These are phyloP conservation scores for Synanthedon tipuliformis DNA, from an alignment of 2,888 invertebrate species.

Conservation along the genomic window DNA sequence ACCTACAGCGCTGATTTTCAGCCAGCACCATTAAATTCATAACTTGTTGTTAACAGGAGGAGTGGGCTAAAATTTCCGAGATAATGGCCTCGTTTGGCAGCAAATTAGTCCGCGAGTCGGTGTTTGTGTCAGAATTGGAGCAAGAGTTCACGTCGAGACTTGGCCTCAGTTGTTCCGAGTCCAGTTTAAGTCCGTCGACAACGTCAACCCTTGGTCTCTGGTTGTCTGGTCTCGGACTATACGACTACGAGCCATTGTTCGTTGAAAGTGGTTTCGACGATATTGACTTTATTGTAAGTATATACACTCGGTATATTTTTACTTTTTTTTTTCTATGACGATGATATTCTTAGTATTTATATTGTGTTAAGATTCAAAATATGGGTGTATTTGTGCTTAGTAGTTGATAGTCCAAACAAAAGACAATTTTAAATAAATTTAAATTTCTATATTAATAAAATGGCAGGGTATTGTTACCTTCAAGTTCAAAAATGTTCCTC, in stretches of 20 bases:
- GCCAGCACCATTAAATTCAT: not conserved
- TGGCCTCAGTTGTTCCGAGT: constrained; percentile 71
- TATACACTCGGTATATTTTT: constrained; percentile 13
- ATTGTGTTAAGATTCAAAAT: too few relatives aligned
- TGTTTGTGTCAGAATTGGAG: constrained; percentile 82
- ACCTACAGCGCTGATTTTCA: too few relatives aligned
- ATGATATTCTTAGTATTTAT: too few relatives aligned
- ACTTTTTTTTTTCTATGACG: too few relatives aligned
- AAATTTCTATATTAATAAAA: too few relatives aligned
- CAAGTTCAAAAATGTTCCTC: too few relatives aligned
- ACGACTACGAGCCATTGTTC: constrained; percentile 87
- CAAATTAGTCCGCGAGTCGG: constrained; percentile 81
- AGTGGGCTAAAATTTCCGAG: constrained; percentile 96
- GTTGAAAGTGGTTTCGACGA: constrained; percentile 91
- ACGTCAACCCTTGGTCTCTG: constrained; percentile 80
- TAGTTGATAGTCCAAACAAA: too few relatives aligned
- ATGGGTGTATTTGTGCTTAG: too few relatives aligned
- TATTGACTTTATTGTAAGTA: constrained; percentile 89
- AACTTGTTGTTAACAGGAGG: constrained; percentile 73
- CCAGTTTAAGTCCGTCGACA: constrained; percentile 70
- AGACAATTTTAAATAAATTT: too few relatives aligned
- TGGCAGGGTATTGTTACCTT: too few relatives aligned
- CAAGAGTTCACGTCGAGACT: constrained; percentile 82
- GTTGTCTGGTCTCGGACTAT: constrained; percentile 80
- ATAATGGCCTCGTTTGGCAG: constrained; percentile 95